Evolutionary conservation across 2,113 vertebrate species (phyloP).

Genomic region (Canis aureus): DNA sequence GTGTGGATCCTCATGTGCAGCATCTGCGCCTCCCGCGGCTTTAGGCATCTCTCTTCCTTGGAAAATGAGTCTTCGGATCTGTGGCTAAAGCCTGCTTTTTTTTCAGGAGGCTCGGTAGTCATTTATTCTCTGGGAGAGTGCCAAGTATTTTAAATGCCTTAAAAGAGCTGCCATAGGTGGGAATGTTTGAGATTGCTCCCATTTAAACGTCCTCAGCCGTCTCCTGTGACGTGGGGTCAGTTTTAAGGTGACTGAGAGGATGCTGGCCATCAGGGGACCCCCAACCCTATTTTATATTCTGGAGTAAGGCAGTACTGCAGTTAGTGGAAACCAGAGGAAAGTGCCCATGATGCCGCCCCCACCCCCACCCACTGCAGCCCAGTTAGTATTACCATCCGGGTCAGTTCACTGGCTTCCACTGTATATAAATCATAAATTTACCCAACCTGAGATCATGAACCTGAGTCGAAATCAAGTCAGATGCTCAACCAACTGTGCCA

Average conservation of each 20-base stretch:
- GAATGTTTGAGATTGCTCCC: not conserved
- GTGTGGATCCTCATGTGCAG: not conserved
- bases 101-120: not conserved
- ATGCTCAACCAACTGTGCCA: fast-evolving
- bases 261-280: not conserved
- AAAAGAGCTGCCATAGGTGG: not conserved
- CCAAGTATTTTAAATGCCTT: not conserved
- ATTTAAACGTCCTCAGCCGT: not conserved
- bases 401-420: not conserved
- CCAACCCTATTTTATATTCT: not conserved
- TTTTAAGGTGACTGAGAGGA: not conserved
- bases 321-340: not conserved
- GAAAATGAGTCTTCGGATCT: not conserved
- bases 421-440: fast-evolving
- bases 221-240: not conserved
- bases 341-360: too few species aligned
- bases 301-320: not conserved
- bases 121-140: not conserved
- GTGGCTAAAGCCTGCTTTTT: not conserved
- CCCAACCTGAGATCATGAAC: not conserved
- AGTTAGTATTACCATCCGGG: fast-evolving
- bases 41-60: not conserved
- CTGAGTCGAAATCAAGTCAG: not conserved
- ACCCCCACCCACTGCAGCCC: not conserved
- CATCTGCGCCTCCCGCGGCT: not conserved